Conservation (phyloP, 2,888 invertebrate genomes). For the Conus canariensis region DNA sequence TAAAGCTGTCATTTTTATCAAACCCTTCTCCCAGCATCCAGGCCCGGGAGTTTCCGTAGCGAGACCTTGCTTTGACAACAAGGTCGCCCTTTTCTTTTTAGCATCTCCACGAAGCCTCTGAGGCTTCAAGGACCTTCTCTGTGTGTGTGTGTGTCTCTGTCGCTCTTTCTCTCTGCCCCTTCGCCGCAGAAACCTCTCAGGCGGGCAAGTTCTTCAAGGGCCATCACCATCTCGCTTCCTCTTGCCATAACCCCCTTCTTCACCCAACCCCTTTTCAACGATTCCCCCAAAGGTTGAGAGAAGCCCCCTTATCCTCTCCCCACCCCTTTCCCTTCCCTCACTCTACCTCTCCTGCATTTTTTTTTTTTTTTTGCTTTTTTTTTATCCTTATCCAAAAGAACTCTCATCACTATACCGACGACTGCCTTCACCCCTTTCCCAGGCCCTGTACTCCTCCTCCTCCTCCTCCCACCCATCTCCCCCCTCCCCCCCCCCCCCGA, state of each 20-base stretch:
- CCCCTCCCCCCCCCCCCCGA: too few relatives aligned
- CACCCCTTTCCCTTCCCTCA: neutral
- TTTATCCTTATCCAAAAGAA: neutral
- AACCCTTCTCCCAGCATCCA: slow-evolving; percentile 5
- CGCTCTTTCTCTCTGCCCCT: neutral
- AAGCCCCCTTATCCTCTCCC: neutral
- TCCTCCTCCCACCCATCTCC: too few relatives aligned
- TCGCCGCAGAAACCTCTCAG: neutral
- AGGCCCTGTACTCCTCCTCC: too few relatives aligned
- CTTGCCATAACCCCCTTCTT: neutral
- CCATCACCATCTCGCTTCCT: slow-evolving; percentile 1
- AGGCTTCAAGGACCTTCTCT: neutral
- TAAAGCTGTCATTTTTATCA: slow-evolving; percentile 46
- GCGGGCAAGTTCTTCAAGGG: neutral
- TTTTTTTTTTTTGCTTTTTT: neutral
- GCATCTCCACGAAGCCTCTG: slow-evolving; percentile 25
- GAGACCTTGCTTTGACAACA: slow-evolving; percentile 34
- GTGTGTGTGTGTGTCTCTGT: neutral
- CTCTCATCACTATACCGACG: too few relatives aligned
- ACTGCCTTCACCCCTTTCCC: too few relatives aligned
- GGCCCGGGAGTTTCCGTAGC: neutral
- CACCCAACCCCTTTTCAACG: neutral
- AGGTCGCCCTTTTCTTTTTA: slow-evolving; percentile 35
- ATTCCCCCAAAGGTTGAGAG: neutral
- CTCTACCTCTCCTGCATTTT: neutral